Evolutionary conservation across 2,113 vertebrate species (phyloP).

Genomic region (Limnothrissa miodon): DNA sequence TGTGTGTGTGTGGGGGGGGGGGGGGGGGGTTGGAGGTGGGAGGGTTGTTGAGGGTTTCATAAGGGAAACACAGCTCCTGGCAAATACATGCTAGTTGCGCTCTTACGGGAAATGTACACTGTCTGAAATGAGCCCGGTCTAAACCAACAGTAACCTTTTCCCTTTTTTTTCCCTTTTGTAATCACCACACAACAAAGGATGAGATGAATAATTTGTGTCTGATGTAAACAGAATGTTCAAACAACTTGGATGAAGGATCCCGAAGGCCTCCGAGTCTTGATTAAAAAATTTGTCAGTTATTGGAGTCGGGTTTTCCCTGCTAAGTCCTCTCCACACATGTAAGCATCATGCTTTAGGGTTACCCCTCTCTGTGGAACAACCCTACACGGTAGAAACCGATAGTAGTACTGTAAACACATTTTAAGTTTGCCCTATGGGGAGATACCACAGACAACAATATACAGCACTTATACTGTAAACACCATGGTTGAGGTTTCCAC

Average conservation of each 20-base stretch:
- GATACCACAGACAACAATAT: too few relatives aligned
- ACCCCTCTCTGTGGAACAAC: too few relatives aligned
- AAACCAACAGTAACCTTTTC: background rate
- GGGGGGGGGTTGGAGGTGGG: too few relatives aligned
- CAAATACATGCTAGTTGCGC: background rate
- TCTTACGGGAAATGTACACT: background rate
- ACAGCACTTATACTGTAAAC: too few relatives aligned
- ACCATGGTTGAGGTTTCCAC: too few relatives aligned
- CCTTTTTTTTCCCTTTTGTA: background rate
- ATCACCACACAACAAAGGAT: background rate
- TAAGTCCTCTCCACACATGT: background rate
- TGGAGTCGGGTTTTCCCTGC: background rate
- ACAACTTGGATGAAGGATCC: background rate
- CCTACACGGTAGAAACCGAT: too few relatives aligned
- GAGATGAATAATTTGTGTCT: background rate
- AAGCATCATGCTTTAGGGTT: background rate
- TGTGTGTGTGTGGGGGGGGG: too few relatives aligned
- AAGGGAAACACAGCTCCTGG: background rate
- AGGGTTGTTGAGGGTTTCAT: background rate
- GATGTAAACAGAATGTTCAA: slow-evolving; percentile 1
- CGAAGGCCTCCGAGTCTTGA: background rate
- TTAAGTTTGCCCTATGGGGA: too few relatives aligned
- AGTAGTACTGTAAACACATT: too few relatives aligned
- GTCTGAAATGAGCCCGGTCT: background rate
- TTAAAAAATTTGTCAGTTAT: background rate